Evolutionary conservation across 2,113 vertebrate genomes (phyloP), one percentile per base, ranked within the genome.

Genomic region (Murina feae): DNA sequence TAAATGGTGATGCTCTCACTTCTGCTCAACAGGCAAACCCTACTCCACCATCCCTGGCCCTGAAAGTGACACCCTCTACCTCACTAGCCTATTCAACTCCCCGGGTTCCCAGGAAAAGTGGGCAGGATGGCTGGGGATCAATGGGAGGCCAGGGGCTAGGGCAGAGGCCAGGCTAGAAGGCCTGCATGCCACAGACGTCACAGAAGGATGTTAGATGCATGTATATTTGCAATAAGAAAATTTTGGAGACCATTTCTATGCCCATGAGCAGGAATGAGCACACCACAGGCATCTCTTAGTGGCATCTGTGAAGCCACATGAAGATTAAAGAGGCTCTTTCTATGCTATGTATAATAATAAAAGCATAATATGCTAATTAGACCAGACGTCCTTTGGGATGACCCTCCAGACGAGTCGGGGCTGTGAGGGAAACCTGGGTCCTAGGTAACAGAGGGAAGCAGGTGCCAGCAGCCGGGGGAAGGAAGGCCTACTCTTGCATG

Each of bases 271-370:
- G 18, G 49, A 16, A 11, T 10, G 6, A n/a, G 8, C 4, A 9
- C 8, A 10, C 7, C 10, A 8, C 7, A n/a, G 1, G 2, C 11
- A 1, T 30, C 44, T 37, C 4, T 65, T 5, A 0, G 11, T 16
- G n/a, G 79, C 42, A 71, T 47, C 42, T 10, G 11, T 6, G 49
- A 69, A 82, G 55, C 32, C 30, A 8, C 17, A 18, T 9, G 28
- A 74, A 47, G 71, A 90, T 65, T 10, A 39, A 71, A 95, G 72
- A 35, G 0, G 49, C 20, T 72, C 18, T 74, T 63, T n/a, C 53
- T 65, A 37, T 47, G 58, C 44, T 30, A 4, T 9, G 20, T 55
- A 21, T 55, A 21, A 20, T 23, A 55, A 55, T 25, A 23, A 58
- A 58, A 58, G 55, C 8, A 9, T 58, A 23, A 58, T 58, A 25